Percentiles rank a stretch among this genome's conserved stretches.
These are phyloP conservation scores for Nemotelus nigrinus DNA, from an alignment of 2,888 invertebrate species.

Conservation along the genomic window DNA sequence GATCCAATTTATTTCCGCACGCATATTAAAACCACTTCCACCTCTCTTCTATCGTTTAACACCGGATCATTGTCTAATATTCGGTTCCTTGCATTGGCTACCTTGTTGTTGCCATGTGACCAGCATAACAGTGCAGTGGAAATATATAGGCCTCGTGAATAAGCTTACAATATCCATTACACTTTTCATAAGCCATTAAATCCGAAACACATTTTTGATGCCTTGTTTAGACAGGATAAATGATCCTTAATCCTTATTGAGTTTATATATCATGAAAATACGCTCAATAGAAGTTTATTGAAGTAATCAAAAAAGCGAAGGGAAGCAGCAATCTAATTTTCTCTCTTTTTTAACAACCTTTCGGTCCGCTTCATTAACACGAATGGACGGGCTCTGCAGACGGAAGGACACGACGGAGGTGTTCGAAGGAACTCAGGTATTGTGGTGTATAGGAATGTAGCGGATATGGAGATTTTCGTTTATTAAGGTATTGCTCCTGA, in stretches of 20 bases:
- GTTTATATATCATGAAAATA: slow-evolving; percentile 29
- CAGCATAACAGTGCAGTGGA: no score
- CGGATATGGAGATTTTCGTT: no score
- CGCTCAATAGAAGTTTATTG: slow-evolving; percentile 35
- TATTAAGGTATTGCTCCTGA: no score
- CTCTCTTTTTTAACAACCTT: slow-evolving; percentile 32
- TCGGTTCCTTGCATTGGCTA: no score
- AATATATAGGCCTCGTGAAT: no score
- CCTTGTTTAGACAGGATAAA: slow-evolving; percentile 25
- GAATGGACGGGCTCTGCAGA: background rate
- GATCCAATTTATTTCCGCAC: no score
- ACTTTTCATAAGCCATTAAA: slow-evolving; percentile 35
- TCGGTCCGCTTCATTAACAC: slow-evolving; percentile 36
- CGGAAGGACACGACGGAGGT: background rate
- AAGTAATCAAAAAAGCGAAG: slow-evolving; percentile 33
- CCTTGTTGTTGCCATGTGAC: no score
- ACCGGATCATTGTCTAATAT: no score
- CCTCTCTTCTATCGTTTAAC: no score
- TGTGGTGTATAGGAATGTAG: no score
- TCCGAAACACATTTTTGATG: slow-evolving; percentile 26
- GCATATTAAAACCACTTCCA: no score
- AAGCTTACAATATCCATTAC: slow-evolving; percentile 15
- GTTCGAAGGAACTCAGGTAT: no score
- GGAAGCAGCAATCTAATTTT: slow-evolving; percentile 27
- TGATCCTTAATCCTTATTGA: slow-evolving; percentile 29